Evolutionary conservation across 2,113 vertebrate species (phyloP), one percentile per base, ranked within the genome.

Genomic region (Rhea americana): DNA sequence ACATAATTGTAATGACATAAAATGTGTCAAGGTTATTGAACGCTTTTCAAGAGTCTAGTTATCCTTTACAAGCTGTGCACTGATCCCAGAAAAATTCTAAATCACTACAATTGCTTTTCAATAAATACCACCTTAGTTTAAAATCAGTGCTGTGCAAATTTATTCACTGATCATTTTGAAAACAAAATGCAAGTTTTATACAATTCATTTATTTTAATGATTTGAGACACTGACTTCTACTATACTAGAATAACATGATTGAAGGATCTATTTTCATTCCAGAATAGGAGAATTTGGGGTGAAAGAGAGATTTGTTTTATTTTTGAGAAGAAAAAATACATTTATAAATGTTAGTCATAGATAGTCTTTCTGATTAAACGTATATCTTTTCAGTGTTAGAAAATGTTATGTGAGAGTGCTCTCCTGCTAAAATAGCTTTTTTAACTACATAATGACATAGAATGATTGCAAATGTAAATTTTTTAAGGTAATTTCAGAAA

Each of bases 171-270:
- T 61, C 75, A 71, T 43, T 85, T 77, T 67, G 30, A 78, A 87
- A 89, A 82, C 10, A 71, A 85, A 92, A 63, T 32, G 17, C 0
- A 6, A 80, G 11, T 8, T 32, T 83, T 85, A 73, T 45, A 51
- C 30, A 71, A 48, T 66, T 66, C 0, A 43, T 59, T 92, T 71
- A 2, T 76, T 93, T 79, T 55, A 85, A 82, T 51, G 2, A 75
- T 90, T 89, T 74, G 47, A 89, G n/a, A 85, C 17, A 28, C 30
- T 74, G 5, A 56, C 37, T 85, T 87, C 77, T 82, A 59, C 85
- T 67, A 21, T 68, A 59, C 14, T 68, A 56, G 82, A 82, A 68
- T 41, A 90, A 10, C 3, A 30, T 62, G 2, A 7, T 13, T 73
- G 35, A 82, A 79, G 7, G 63, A 68, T 41, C 20, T 2, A 1